Conservation (phyloP, 2,113 vertebrate species). For the Pachypanchax playfairii region DNA sequence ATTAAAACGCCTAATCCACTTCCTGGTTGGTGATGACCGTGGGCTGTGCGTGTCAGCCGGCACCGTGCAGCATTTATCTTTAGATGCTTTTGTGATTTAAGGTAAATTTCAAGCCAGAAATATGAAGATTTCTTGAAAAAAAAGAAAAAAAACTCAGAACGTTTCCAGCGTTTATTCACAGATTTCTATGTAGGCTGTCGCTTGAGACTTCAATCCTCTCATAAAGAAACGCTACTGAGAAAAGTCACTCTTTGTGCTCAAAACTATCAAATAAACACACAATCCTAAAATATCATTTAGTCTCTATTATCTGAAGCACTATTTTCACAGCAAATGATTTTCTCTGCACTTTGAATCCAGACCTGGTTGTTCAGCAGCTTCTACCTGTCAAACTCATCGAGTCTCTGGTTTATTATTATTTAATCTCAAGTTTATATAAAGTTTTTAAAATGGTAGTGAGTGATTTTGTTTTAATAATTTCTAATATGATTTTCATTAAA, state of each 20-base stretch:
- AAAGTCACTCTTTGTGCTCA: slow-evolving; percentile 32
- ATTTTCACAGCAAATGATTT: too few species aligned
- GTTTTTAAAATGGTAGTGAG: too few species aligned
- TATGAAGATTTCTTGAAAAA: slow-evolving; percentile 21
- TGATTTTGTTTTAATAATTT: too few species aligned
- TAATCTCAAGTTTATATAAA: too few species aligned
- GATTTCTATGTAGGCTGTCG: slow-evolving; percentile 41
- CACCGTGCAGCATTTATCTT: slow-evolving; percentile 51
- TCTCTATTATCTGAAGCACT: slow-evolving; percentile 14
- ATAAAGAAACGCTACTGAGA: slow-evolving; percentile 14
- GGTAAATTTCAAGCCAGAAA: slow-evolving; percentile 51
- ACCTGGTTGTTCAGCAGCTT: too few species aligned
- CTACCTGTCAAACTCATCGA: too few species aligned
- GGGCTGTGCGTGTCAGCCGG: slow-evolving; percentile 65
- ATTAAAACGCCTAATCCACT: slow-evolving; percentile 75
- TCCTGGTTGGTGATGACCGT: slow-evolving; percentile 68
- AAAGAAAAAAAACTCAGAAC: too few species aligned
- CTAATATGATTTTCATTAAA: too few species aligned
- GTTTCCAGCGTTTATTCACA: slow-evolving; percentile 31
- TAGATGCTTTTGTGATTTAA: slow-evolving; percentile 50
- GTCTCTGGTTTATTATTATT: too few species aligned
- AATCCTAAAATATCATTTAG: slow-evolving; percentile 29
- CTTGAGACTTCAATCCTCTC: slow-evolving; percentile 33
- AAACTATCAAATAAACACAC: slow-evolving; percentile 17
- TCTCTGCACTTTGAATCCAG: too few species aligned